Evolutionary conservation across 1,140 invertebrate genomes (phyloP).

Genomic region (Rhizoglyphus robini): DNA sequence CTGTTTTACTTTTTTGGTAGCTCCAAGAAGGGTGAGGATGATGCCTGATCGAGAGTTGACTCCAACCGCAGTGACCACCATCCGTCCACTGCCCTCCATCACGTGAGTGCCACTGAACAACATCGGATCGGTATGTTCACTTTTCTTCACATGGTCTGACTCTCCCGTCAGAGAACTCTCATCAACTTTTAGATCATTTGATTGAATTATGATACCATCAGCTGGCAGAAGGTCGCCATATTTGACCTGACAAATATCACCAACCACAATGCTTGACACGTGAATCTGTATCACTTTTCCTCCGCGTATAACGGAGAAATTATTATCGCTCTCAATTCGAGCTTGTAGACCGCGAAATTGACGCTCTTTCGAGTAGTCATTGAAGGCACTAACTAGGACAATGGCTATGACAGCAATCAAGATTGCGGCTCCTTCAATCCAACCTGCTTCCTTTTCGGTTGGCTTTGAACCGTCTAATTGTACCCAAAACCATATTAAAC

Average conservation of each 20-base stretch:
- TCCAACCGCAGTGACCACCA: constrained; percentile 95
- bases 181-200: constrained; percentile 95
- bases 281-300: constrained; percentile 82
- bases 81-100: constrained; percentile 99
- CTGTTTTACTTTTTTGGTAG: constrained; percentile 69
- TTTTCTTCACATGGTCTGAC: constrained; percentile 97
- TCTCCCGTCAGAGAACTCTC: constrained; percentile 96
- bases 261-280: constrained; percentile 93
- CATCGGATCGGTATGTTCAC: constrained; percentile 78
- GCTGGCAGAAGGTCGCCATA: constrained; percentile 95
- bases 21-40: constrained; percentile 93
- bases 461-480: constrained; percentile 4
- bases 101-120: constrained; percentile 96
- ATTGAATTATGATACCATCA: constrained; percentile 91
- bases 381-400: constrained; percentile 94
- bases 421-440: constrained; percentile 97
- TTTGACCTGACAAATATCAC: constrained; percentile 95
- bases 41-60: constrained; percentile 98
- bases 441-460: constrained; percentile 68
- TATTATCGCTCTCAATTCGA: constrained; percentile 96
- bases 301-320: constrained; percentile 87
- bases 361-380: constrained; percentile 96
- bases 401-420: constrained; percentile 94
- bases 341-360: constrained; percentile 88
- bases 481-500: too few species aligned